Evolutionary conservation across 2,888 invertebrate genomes (phyloP).

Genomic region (Hirtodrosophila trivittata): DNA sequence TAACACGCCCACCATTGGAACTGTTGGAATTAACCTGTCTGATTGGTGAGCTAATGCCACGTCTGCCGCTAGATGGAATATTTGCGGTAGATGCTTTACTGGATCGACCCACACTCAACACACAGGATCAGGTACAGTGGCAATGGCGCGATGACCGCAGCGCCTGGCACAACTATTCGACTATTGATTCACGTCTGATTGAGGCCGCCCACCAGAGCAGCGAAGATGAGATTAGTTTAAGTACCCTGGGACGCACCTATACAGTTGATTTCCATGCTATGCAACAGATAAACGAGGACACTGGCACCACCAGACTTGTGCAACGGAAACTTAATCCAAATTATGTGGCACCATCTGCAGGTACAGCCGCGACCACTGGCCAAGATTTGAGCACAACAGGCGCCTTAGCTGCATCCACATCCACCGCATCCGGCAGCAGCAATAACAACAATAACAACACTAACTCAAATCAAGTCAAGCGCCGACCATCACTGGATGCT

Average conservation of each 20-base stretch:
- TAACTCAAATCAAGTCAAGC: constrained; percentile 52
- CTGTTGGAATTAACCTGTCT: constrained; percentile 98
- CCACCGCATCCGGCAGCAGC: constrained; percentile 45
- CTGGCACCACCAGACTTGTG: constrained; percentile 96
- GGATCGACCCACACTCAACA: constrained; percentile 88
- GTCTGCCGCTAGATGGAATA: constrained; percentile 96
- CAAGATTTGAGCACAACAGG: constrained; percentile 59
- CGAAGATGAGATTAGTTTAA: constrained; percentile 97
- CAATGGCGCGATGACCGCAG: constrained; percentile 98
- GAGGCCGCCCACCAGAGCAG: constrained; percentile 97
- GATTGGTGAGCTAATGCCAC: constrained; percentile 98
- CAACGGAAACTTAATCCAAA: constrained; percentile 91
- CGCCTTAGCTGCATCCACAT: constrained; percentile 37
- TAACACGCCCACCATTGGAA: constrained; percentile 96
- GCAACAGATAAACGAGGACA: constrained; percentile 99
- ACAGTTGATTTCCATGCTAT: constrained; percentile 98
- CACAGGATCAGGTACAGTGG: constrained; percentile 94
- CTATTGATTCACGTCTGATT: constrained; percentile 96
- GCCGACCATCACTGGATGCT: constrained; percentile 85
- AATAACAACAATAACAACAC: constrained; percentile 12
- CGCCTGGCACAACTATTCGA: constrained; percentile 96
- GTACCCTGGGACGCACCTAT: constrained; percentile 96
- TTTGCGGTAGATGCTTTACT: constrained; percentile 96
- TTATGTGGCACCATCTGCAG: constrained; percentile 82
- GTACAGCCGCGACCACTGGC: constrained; percentile 52